Conservation (phyloP, 2,113 vertebrate genomes). For the Jaculus jaculus region DNA sequence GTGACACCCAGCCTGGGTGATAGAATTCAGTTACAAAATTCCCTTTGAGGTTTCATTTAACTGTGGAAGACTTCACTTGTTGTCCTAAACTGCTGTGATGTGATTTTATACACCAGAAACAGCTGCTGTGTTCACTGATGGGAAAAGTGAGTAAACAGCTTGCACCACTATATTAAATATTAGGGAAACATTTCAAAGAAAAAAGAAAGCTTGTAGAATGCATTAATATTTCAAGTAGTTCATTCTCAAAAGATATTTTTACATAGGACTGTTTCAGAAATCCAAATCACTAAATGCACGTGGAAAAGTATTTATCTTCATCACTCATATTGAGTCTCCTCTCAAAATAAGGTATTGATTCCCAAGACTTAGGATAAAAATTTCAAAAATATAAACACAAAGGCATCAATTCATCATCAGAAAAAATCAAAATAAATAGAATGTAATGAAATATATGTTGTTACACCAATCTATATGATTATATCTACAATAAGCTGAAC, state of each 20-base stretch:
- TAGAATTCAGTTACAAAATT: background rate
- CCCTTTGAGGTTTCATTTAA: background rate
- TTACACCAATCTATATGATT: background rate
- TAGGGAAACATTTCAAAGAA: background rate
- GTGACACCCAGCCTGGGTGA: background rate
- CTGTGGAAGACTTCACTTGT: background rate
- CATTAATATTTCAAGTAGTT: background rate
- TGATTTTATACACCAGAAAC: conserved; percentile 18
- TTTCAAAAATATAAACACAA: background rate
- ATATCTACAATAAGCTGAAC: too few relatives aligned
- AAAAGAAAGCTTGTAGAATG: background rate
- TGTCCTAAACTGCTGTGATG: background rate
- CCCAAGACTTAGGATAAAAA: background rate
- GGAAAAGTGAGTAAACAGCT: background rate
- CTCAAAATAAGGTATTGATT: background rate
- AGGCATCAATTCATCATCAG: background rate
- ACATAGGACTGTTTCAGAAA: background rate
- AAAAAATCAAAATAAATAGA: background rate
- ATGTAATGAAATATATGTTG: background rate
- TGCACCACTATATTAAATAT: background rate
- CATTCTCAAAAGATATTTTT: background rate
- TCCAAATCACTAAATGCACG: background rate
- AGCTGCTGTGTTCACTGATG: conserved; percentile 4
- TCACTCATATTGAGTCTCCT: background rate
- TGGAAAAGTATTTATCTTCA: background rate